Conservation (phyloP, 1,140 invertebrate species). For the Pogonognathellus flavescens region DNA sequence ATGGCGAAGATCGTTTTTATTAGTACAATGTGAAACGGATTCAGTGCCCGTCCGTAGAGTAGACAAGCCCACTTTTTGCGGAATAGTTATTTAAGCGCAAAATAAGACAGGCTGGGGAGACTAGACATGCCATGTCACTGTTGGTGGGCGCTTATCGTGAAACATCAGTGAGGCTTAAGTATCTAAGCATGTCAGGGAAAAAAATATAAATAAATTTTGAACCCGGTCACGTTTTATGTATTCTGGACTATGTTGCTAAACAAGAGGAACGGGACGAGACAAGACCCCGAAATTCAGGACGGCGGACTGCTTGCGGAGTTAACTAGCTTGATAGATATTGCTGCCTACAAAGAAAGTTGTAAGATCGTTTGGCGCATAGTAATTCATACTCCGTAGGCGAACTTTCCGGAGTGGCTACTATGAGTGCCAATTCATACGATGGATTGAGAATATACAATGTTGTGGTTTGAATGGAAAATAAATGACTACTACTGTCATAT, state of each 20-base stretch:
- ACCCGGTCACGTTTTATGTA: conserved; percentile 18
- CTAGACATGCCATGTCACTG: neutral
- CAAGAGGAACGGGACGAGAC: conserved; percentile 15
- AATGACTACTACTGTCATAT: too few species aligned
- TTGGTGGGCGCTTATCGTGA: neutral
- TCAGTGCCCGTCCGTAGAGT: too few species aligned
- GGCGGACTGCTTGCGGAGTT: neutral
- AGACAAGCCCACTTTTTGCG: too few species aligned
- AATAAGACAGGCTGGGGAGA: too few species aligned
- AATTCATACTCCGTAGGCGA: neutral
- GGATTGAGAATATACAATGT: too few species aligned
- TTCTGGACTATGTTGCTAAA: conserved; percentile 1
- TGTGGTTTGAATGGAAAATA: too few species aligned
- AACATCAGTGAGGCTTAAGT: too few species aligned
- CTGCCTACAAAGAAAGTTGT: neutral
- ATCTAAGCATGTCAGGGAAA: neutral
- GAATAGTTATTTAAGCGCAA: too few species aligned
- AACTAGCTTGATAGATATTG: conserved; percentile 24
- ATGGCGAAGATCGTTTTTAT: too few species aligned
- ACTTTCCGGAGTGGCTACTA: too few species aligned
- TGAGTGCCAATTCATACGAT: too few species aligned
- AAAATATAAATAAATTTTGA: conserved; percentile 10
- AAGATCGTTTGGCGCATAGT: conserved; percentile 8
- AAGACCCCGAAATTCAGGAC: neutral
- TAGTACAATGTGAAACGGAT: too few species aligned